Evolutionary conservation across 1,140 invertebrate genomes (phyloP), one percentile per base, ranked within the genome.

Genomic region (Planococcus citri): DNA sequence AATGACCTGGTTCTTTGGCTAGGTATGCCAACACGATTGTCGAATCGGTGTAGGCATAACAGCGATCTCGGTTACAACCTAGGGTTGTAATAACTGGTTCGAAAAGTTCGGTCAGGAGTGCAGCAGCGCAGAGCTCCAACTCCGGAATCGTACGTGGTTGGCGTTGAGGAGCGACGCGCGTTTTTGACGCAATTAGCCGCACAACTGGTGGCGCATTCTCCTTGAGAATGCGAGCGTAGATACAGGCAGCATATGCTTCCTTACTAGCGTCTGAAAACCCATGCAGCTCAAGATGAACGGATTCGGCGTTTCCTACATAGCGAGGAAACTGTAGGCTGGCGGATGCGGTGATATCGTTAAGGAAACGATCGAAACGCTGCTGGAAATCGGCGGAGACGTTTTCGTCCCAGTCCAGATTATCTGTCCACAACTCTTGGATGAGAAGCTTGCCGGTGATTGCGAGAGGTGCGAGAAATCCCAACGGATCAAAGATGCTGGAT

Each of bases 401-500:
- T 70, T 73, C 73, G 71, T 78, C 74, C 75, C 75, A 78, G 41
- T 70, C 61, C 1, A 71, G 1, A 37, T 74, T 75, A 2, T 27
- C 25, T 33, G 68, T 29, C 72, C 75, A 77, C 8, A 74, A 69
- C 70, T 72, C 68, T 72, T 77, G 74, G 21, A 77, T 68, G 25
- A 77, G 22, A 6, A 77, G 27, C 71, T 76, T 76, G 1, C 75
- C 73, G 22, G 71, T 69, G 9, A 76, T 24, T 6, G 70, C 73
- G n/a, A 74, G 70, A n/a, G 78, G 77, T 20, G 71, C 25, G 6
- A 74, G 70, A 61, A 77, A 74, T n/a, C 77, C 76, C 1, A 78
- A 73, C 6, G 74, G 76, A 73, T 78, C 76, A 70, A 75, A 78
- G 17, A 78, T 21, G 14, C 70, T 60, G 6, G 72, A 67, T 8